Conservation (phyloP, 1,140 invertebrate species). For the Euglossa dilemma region DNA sequence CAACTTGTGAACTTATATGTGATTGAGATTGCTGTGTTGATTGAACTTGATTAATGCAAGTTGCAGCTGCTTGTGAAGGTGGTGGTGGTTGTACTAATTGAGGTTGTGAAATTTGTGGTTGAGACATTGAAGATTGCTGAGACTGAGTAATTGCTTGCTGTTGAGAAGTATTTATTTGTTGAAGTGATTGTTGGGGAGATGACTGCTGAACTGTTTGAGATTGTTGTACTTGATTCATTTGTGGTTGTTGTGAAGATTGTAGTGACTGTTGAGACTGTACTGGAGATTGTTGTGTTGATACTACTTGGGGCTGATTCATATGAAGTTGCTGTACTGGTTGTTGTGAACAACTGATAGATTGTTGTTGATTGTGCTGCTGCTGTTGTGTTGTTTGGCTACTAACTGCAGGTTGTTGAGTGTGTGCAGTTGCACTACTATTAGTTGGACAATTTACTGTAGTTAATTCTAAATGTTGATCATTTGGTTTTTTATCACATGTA, state of each 20-base stretch:
- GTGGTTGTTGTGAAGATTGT: slow-evolving; percentile 69
- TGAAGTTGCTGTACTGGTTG: slow-evolving; percentile 65
- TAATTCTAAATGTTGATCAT: slow-evolving; percentile 72
- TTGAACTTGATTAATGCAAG: slow-evolving; percentile 64
- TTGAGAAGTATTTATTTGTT: slow-evolving; percentile 50
- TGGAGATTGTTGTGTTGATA: slow-evolving; percentile 55
- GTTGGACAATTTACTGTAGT: slow-evolving; percentile 61
- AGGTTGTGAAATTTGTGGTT: slow-evolving; percentile 63
- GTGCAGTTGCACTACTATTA: slow-evolving; percentile 48
- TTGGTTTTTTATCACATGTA: slow-evolving; percentile 70
- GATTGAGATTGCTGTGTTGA: slow-evolving; percentile 49
- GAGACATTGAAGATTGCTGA: slow-evolving; percentile 55
- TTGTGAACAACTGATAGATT: slow-evolving; percentile 63
- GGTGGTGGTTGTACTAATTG: slow-evolving; percentile 53
- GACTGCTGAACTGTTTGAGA: slow-evolving; percentile 61
- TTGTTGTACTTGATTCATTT: slow-evolving; percentile 54
- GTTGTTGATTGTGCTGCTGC: slow-evolving; percentile 56
- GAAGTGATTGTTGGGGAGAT: slow-evolving; percentile 47
- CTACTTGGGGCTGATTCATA: slow-evolving; percentile 66
- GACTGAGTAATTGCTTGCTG: slow-evolving; percentile 60
- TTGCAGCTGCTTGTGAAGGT: slow-evolving; percentile 66
- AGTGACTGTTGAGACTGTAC: slow-evolving; percentile 57
- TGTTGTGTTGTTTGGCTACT: slow-evolving; percentile 12
- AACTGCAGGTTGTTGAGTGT: slow-evolving; percentile 60
- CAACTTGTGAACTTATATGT: slow-evolving; percentile 68